A percentile compares a stretch with the other conserved stretches of the same genome.
Conservation (phyloP, 2,113 vertebrate species). For the Pantherophis guttatus region DNA sequence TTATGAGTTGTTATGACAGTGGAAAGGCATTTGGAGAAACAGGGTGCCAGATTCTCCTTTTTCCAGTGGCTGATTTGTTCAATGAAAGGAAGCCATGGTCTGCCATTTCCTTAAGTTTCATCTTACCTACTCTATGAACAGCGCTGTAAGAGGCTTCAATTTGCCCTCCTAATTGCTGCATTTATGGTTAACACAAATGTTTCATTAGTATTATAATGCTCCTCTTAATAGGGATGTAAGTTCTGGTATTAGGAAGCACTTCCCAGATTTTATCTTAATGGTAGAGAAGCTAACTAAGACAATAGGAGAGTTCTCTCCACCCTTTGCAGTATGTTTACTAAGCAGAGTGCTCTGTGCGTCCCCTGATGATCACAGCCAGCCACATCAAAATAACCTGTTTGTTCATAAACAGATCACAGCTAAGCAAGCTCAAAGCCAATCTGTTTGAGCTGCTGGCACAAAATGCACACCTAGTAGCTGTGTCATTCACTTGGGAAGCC, state of each 20-base stretch:
- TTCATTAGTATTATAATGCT: constrained; percentile 10
- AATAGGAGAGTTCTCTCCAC: not conserved
- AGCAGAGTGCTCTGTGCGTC: not conserved
- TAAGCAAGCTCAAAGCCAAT: constrained; percentile 1
- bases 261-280: not conserved
- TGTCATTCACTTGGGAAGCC: constrained; percentile 44
- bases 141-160: not conserved
- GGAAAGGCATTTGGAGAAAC: not conserved
- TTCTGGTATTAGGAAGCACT: constrained; percentile 9
- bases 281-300: not conserved
- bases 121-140: not conserved
- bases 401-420: constrained; percentile 29
- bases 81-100: not conserved
- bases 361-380: not conserved
- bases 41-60: not conserved
- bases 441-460: constrained; percentile 34
- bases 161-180: not conserved
- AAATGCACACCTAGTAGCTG: constrained; percentile 37
- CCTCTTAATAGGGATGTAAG: not conserved
- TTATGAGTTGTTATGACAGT: not conserved
- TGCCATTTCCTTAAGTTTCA: not conserved
- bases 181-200: not conserved
- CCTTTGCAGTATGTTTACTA: not conserved
- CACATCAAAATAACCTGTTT: not conserved
- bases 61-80: not conserved